Evolutionary conservation across 2,797 vertebrate genomes (phyloP), one percentile per base, ranked within the genome.

Genomic region (Clarias fuscus): DNA sequence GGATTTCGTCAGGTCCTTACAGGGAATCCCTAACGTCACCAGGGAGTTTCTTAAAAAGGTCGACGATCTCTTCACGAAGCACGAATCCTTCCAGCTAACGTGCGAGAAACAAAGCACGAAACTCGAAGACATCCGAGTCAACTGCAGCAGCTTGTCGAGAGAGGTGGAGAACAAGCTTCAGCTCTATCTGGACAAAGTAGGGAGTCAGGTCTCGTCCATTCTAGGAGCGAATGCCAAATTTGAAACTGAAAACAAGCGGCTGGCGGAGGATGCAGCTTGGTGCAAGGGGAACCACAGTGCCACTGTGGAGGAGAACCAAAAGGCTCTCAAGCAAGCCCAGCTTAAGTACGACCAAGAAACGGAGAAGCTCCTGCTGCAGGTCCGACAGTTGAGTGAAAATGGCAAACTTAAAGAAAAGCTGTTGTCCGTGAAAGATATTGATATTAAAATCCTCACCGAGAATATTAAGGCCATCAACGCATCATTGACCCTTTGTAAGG

Each of bases 151-250:
- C 82, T 87, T 97, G 79, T 95, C 95, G 70, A 89, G 82, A 43
- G 93, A 95, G 1, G 93, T 96, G 71, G 94, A 94, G 87, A 91
- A 92, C 86, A 95, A 90, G 86, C 92, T 96, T 48, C 95, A 96
- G 90, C 30, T 1, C 4, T 95, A 96, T 89, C 90, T 97, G 88
- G 58, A 93, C 53, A 85, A 0, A 0, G 90, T 96, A 24, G 95
- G 94, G 1, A 64, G 81, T 3, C 85, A 92, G 73, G 88, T 96
- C 79, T 90, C 93, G 0, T 24, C 20, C 33, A 94, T 92, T 76
- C 85, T 93, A 5, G 37, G 14, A 0, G 87, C 92, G 76, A 95
- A 91, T 85, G 94, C 89, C 77, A 91, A 80, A 17, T 72, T 93
- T 73, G 89, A 88, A 43, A 93, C 91, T 20, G 92, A 95, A 65